A percentile compares a stretch with the other conserved stretches of the same genome.
Conservation (phyloP, 1,140 invertebrate species). For the Paralvinella palmiformis region DNA sequence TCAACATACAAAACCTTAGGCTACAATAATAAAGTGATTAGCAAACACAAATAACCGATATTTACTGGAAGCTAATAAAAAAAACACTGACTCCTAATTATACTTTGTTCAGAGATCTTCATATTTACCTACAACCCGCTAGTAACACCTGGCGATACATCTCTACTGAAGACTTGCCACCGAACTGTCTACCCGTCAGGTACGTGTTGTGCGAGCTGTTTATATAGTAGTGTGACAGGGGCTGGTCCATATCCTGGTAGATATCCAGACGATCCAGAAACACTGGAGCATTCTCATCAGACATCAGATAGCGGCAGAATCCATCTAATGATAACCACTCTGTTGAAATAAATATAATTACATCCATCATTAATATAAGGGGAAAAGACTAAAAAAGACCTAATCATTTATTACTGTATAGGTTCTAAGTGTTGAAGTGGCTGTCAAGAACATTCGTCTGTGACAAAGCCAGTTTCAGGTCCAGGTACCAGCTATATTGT, state of each 20-base stretch:
- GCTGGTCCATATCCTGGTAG: constrained; percentile 98
- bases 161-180: constrained; percentile 91
- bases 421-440: too few species aligned
- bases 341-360: constrained; percentile 29
- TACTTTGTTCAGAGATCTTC: too few species aligned
- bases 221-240: constrained; percentile 95
- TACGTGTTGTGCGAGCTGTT: constrained; percentile 99
- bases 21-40: too few species aligned
- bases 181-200: constrained; percentile 88
- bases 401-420: background rate
- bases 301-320: constrained; percentile 95
- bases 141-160: constrained; percentile 95
- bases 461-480: too few species aligned
- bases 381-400: background rate
- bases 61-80: too few species aligned
- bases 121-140: constrained; percentile 91
- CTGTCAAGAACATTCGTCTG: too few species aligned
- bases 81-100: too few species aligned
- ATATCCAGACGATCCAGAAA: constrained; percentile 94
- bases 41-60: too few species aligned
- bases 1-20: too few species aligned
- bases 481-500: too few species aligned
- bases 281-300: constrained; percentile 97
- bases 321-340: constrained; percentile 84
- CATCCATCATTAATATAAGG: background rate